Conservation (phyloP, 2,888 invertebrate genomes). For the Cryptocephalus moraei region DNA sequence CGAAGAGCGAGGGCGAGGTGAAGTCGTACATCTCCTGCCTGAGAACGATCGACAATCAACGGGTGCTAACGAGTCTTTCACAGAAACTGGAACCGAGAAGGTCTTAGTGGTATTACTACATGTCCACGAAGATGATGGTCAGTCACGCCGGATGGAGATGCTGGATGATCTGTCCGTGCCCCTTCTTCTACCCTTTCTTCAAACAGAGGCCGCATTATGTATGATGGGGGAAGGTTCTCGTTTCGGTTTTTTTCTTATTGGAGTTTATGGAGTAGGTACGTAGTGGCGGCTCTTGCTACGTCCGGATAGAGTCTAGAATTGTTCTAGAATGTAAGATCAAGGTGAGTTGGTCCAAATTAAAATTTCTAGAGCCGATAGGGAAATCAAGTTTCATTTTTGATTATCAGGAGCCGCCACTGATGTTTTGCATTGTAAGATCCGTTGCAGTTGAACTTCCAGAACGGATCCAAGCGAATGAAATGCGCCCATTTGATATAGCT, state of each 20-base stretch:
- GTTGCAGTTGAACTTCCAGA: no score
- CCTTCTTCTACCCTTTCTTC: conserved; percentile 16
- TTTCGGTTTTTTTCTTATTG: neutral
- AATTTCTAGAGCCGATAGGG: no score
- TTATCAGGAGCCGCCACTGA: no score
- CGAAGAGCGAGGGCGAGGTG: conserved; percentile 60
- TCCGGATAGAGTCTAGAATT: no score
- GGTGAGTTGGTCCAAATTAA: no score
- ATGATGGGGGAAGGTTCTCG: neutral
- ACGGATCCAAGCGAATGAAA: no score
- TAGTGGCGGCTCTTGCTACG: no score
- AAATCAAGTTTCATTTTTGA: no score
- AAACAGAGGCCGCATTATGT: conserved; percentile 4
- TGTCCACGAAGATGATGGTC: conserved; percentile 12
- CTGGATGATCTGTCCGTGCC: conserved; percentile 18
- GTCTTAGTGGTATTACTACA: conserved; percentile 33
- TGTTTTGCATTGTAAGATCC: no score
- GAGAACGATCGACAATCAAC: conserved; percentile 70
- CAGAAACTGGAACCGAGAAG: conserved; percentile 62
- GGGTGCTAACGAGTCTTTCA: conserved; percentile 65
- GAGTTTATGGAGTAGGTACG: no score
- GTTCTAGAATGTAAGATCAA: no score
- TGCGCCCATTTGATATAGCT: no score
- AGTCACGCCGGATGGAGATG: conserved; percentile 17
- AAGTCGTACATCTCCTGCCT: conserved; percentile 61